These are phyloP conservation scores for Julus scandinavius DNA, from an alignment of 2,888 invertebrate genomes.

Conservation along the genomic window DNA sequence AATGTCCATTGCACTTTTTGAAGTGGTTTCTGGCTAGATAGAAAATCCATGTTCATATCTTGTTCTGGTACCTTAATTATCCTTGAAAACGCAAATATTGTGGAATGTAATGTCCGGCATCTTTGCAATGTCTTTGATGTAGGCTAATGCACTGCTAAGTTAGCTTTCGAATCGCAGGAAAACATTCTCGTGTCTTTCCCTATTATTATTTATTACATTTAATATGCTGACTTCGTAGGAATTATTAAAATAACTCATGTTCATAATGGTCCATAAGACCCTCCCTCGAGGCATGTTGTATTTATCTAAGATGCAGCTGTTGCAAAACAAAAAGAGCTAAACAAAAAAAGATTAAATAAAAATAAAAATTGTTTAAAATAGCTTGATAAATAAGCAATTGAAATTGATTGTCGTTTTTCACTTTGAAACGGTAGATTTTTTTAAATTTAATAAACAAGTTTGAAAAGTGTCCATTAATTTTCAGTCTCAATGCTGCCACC, in stretches of 20 bases:
- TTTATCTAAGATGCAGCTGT: neutral
- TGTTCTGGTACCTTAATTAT: neutral
- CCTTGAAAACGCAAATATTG: neutral
- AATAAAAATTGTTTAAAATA: no score
- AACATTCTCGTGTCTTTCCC: neutral
- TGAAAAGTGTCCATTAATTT: no score
- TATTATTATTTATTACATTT: neutral
- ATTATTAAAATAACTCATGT: conserved; percentile 8
- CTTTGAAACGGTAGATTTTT: neutral
- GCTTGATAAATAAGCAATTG: no score
- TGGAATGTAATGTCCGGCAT: neutral
- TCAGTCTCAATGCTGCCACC: no score
- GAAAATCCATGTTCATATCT: neutral
- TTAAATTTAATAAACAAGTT: neutral
- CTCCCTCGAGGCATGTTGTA: neutral
- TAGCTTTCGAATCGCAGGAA: neutral
- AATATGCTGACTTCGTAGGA: neutral
- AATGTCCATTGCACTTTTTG: neutral
- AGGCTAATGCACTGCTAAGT: neutral
- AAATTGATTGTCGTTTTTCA: no score
- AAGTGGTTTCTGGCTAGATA: neutral
- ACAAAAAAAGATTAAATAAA: no score
- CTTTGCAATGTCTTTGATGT: conserved; percentile 4
- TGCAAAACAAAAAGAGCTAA: no score
- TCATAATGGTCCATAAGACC: neutral